Conservation (phyloP, 2,888 invertebrate species). For the Muscina levida region DNA sequence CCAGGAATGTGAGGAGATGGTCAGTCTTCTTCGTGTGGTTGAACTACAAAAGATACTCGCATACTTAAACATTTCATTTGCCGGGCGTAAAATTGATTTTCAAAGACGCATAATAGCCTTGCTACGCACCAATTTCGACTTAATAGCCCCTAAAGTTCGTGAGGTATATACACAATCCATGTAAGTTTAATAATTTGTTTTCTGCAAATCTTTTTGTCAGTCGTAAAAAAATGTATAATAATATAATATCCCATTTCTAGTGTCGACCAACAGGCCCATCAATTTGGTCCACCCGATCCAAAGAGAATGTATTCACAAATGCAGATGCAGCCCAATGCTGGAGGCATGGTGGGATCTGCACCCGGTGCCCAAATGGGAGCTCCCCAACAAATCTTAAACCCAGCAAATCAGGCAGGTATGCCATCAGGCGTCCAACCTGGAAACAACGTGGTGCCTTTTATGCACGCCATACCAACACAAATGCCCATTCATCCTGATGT, state of each 20-base stretch:
- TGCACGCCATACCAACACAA: constrained; percentile 79
- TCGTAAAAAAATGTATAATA: not conserved
- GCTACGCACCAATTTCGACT: constrained; percentile 84
- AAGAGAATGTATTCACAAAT: constrained; percentile 79
- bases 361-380: constrained; percentile 68
- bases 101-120: constrained; percentile 87
- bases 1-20: constrained; percentile 79
- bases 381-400: constrained; percentile 65
- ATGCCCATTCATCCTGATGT: constrained; percentile 96
- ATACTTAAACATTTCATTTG: constrained; percentile 89
- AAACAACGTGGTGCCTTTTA: constrained; percentile 79
- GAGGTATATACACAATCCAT: constrained; percentile 79
- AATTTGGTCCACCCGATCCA: constrained; percentile 73
- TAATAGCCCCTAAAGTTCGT: constrained; percentile 82
- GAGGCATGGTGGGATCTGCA: constrained; percentile 71
- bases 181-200: constrained; percentile 73
- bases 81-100: constrained; percentile 89
- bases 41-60: constrained; percentile 91
- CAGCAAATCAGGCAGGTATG: constrained; percentile 59
- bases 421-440: constrained; percentile 72
- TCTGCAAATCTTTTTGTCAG: constrained; percentile 23
- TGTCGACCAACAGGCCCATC: constrained; percentile 67
- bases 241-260: constrained; percentile 50
- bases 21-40: constrained; percentile 86
- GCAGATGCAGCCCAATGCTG: constrained; percentile 77